Conservation (phyloP, 1,140 invertebrate species). For the Latrodectus geometricus region DNA sequence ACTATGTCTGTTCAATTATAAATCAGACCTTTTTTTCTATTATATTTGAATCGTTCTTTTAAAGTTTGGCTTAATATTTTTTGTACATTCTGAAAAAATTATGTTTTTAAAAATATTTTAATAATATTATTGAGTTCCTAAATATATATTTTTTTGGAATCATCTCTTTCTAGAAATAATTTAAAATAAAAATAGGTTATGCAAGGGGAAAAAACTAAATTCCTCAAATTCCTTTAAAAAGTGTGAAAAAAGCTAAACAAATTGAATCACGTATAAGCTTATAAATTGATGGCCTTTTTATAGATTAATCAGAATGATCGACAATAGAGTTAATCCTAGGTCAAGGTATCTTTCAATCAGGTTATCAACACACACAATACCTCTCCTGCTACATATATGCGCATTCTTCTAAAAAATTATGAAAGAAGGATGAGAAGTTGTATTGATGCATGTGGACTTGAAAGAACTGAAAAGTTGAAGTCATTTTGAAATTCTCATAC, state of each 20-base stretch:
- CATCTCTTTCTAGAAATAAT: too few relatives aligned
- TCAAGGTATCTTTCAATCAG: constrained; percentile 20
- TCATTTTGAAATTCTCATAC: too few relatives aligned
- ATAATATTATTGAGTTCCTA: too few relatives aligned
- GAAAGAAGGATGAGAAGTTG: not conserved
- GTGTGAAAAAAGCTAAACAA: constrained; percentile 13
- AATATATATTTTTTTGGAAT: too few relatives aligned
- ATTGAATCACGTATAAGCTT: not conserved
- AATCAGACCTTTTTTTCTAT: too few relatives aligned
- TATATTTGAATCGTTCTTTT: too few relatives aligned
- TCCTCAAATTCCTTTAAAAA: constrained; percentile 15
- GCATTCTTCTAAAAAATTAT: not conserved
- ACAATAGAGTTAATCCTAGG: constrained; percentile 34
- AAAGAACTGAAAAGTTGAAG: too few relatives aligned
- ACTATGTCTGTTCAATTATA: too few relatives aligned
- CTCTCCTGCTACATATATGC: constrained; percentile 7
- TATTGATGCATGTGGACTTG: not conserved
- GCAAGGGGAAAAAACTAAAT: not conserved
- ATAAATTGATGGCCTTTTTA: constrained; percentile 27
- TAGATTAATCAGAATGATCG: constrained; percentile 36
- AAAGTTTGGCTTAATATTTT: too few relatives aligned
- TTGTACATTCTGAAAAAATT: too few relatives aligned
- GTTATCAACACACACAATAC: constrained; percentile 18
- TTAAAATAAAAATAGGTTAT: constrained; percentile 11
- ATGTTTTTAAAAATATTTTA: too few relatives aligned